Base-by-base conservation (phyloP, 2,888 invertebrate species). In the Branchinecta sandiegonensis region DNA sequence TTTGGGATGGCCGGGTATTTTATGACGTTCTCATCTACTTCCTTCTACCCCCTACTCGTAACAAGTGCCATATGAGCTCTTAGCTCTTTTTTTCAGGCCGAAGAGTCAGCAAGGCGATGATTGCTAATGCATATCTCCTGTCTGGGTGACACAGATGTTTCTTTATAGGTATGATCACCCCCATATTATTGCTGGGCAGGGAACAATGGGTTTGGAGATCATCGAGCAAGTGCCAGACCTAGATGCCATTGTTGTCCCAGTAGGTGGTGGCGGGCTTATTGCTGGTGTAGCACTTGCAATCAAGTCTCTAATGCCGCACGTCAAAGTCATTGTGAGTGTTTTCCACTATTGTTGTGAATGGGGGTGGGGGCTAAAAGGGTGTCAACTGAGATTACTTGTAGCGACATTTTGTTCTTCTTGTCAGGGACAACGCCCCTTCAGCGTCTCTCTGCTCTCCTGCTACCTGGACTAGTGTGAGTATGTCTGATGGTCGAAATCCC, bases 131-230 rank as follows among this genome's bases (percentile, higher is more conserved):
- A 2, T 23, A 23, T 23, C 37, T 37, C 37, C 37, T 37, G 37
- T 37, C 6, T 6, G 37, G 2, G 37, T 37, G 6, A 37, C 37
- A 37, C 37, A 37, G 37, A 37, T 37, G 37, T 65, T 66, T 48
- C n/a, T 47, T 72, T 75, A 6, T 75, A 90, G 91, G 3, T 95
- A 94, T 76, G 95, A 96, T 78, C 93, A 95, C 77, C 94, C 94
- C 0, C 86, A 94, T 76, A 92, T 95, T 71, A 87, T 95, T 82
- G 91, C 94, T 0, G 95, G 95, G 0, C 94, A 94, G 78, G 95
- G 95, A 11, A 95, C 95, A 0, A 84, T 94, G 75, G 95, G 93
- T 0, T 79, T 96, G 74, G 95, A 95, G 80, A 93, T 95, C 70
- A 78, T 92, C 46, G 93, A 94, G 75, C 92, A 95, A 78, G 89